Base-by-base conservation (phyloP, 2,888 invertebrate species). In the Protophormia terraenovae region DNA sequence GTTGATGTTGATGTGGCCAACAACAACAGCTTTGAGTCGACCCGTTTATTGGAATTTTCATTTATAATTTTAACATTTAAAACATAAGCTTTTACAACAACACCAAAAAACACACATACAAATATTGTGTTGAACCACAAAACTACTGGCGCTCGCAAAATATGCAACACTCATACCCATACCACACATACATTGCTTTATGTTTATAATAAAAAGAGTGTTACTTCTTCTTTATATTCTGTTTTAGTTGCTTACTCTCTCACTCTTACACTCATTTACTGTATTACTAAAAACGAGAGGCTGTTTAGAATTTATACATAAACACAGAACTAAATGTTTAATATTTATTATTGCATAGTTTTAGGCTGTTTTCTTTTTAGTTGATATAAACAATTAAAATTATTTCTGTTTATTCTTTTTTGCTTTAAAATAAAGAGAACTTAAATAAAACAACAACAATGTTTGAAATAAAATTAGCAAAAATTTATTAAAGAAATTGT, bases 21-120 rank as follows among this genome's bases (percentile, higher is more conserved):
- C 47, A 69, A 38, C 60, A 66, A 66, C 10, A 24, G 3, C 14
- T 27, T 8, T n/a, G 14, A 41, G n/a, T 53, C 72, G 35, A 67
- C 72, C 45, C 77, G 60, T 81, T 73, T 84, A 73, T 77, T 53
- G 73, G 62, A 84, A 84, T 84, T 84, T 84, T 78, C 81, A 84
- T 81, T 77, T 81, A 58, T n/a, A 77, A 78, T 16, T 77, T 80
- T 67, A 80, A 60, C 67, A 53, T 53, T 79, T 41, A 62, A 66
- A 84, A 75, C n/a, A n/a, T 45, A 38, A 32, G 58, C 69, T 50
- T 69, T 60, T 53, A 12, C 5, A 53, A 55, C 7, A 19, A 14
- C n/a, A 16, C 32, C 8, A 66, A 60, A 32, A 60, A 3, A 24
- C 55, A 38, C n/a, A 77, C 45, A 29, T 58, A 3, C 24, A 58